These are phyloP conservation scores for Trisateles emortualis DNA, from an alignment of 2,888 invertebrate genomes.

Conservation along the genomic window DNA sequence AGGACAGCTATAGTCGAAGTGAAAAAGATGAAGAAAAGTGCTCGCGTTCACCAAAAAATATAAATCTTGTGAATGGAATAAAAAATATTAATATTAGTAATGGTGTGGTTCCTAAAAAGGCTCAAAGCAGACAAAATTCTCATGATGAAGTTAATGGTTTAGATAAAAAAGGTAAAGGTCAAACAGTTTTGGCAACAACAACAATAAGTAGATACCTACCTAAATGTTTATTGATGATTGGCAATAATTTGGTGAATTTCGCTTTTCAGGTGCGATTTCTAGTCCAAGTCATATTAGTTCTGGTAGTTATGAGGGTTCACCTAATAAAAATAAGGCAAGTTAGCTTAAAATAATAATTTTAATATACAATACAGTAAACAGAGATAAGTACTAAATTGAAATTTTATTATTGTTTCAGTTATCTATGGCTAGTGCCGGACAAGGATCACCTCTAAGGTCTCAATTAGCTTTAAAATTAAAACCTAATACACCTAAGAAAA, in stretches of 20 bases:
- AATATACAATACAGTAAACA: no score
- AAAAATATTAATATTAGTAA: slow-evolving; percentile 80
- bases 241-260: not conserved
- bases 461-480: slow-evolving; percentile 90
- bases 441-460: slow-evolving; percentile 91
- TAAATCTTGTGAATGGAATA: slow-evolving; percentile 77
- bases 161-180: slow-evolving; percentile 75
- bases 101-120: slow-evolving; percentile 75
- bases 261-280: slow-evolving; percentile 68
- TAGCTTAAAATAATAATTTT: not conserved
- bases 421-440: slow-evolving; percentile 87
- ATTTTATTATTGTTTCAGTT: slow-evolving; percentile 62
- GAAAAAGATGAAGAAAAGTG: slow-evolving; percentile 60
- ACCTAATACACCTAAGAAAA: slow-evolving; percentile 86
- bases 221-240: no score
- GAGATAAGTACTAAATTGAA: not conserved
- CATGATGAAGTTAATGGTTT: slow-evolving; percentile 75
- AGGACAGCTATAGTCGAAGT: slow-evolving; percentile 57
- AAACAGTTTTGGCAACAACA: no score
- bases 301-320: slow-evolving; percentile 78
- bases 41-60: slow-evolving; percentile 76
- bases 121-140: slow-evolving; percentile 74
- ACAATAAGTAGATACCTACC: no score
- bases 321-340: slow-evolving; percentile 78
- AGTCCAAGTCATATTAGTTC: slow-evolving; percentile 75